A percentile compares a stretch with the other conserved stretches of the same genome.
phyloP scores from a whole-genome alignment of 2,888 invertebrate species.

The Theodoxus fluviatilis region DNA sequence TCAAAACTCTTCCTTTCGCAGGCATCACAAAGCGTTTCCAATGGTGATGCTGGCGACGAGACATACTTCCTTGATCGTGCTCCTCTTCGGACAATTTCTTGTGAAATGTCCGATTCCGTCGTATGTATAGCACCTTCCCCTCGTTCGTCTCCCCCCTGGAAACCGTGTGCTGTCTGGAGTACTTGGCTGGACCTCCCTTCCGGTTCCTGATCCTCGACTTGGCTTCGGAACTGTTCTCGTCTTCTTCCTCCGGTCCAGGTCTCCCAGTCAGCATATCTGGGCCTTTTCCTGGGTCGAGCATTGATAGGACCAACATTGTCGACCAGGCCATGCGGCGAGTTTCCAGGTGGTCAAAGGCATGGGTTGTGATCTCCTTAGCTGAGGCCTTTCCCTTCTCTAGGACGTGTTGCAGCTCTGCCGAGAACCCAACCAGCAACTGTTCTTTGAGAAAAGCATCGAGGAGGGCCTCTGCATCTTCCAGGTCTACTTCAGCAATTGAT shows the following conservation, averaged over 20 bases:
- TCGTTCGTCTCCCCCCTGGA: not conserved
- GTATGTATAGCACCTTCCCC: not conserved
- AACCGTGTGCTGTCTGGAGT: not conserved
- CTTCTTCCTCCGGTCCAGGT: not conserved
- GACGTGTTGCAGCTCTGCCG: not conserved
- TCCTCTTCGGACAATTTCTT: not conserved
- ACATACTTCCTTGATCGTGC: not conserved
- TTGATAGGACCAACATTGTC: too few relatives aligned
- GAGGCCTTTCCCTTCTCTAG: too few relatives aligned
- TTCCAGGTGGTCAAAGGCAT: not conserved
- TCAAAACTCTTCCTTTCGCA: too few relatives aligned
- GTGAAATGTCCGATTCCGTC: not conserved
- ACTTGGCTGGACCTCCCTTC: not conserved
- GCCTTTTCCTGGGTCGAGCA: too few relatives aligned
- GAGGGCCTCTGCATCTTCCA: not conserved
- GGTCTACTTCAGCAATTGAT: not conserved
- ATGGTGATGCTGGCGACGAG: too few relatives aligned
- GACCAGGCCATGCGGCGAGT: too few relatives aligned
- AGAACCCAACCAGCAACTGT: not conserved
- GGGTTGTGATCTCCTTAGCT: too few relatives aligned
- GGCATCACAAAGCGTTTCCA: too few relatives aligned
- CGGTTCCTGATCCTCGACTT: not conserved
- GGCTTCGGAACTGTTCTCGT: not conserved
- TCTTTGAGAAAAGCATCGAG: not conserved
- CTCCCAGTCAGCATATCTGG: too few relatives aligned